A percentile compares a stretch with the other conserved stretches of the same genome.
Conservation (phyloP, 1,140 invertebrate genomes). For the Gyrodactylus bullatarudis region DNA sequence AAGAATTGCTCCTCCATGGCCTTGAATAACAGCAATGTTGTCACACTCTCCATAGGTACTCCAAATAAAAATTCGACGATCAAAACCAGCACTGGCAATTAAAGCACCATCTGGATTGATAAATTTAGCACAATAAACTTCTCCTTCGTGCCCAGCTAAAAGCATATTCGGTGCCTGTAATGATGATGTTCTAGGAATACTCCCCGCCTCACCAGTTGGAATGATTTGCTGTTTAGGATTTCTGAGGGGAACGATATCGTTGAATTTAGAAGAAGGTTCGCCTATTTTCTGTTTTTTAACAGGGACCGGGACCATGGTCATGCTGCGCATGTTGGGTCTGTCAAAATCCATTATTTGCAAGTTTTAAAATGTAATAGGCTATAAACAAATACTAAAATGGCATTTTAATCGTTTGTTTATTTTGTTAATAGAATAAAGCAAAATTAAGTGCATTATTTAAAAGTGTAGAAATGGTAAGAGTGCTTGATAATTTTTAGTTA, state of each 20-base stretch:
- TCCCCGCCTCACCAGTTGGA: neutral
- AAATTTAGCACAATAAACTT: constrained; percentile 66
- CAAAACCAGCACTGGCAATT: constrained; percentile 70
- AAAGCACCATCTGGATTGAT: constrained; percentile 71
- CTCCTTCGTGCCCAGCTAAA: constrained; percentile 72
- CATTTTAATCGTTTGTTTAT: neutral
- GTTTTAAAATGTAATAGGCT: neutral
- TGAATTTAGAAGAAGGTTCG: neutral
- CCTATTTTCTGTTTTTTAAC: neutral
- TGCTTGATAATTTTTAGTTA: constrained; percentile 8
- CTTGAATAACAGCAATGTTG: constrained; percentile 51
- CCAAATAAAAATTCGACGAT: constrained; percentile 89
- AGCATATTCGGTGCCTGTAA: constrained; percentile 75
- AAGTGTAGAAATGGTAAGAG: neutral
- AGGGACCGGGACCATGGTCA: neutral
- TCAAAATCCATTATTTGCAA: neutral
- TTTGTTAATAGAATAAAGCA: neutral
- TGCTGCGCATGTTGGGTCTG: neutral
- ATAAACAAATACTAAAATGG: neutral
- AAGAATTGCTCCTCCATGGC: constrained; percentile 78
- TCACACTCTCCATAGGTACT: constrained; percentile 89
- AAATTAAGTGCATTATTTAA: neutral
- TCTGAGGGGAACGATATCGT: neutral
- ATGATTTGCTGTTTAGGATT: neutral
- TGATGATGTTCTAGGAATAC: constrained; percentile 38